Evolutionary conservation across 2,113 vertebrate genomes (phyloP).

Genomic region (Onychostruthus taczanowskii): DNA sequence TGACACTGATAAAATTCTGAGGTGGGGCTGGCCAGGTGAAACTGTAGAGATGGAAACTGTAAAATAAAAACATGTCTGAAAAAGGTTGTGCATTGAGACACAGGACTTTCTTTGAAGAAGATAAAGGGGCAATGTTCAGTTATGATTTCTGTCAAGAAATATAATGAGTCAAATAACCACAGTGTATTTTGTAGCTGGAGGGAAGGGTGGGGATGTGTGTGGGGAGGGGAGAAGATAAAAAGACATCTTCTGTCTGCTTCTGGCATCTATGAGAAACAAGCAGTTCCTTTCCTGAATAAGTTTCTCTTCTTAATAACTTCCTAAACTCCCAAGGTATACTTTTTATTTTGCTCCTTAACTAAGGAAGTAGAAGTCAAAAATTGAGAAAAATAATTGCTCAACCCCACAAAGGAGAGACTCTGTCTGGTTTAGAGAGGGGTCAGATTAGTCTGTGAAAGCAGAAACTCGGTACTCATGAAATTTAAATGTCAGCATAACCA

Average conservation of each 20-base stretch:
- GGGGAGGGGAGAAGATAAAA: background rate
- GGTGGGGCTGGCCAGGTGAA: background rate
- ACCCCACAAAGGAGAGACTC: constrained; percentile 13
- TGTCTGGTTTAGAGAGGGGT: constrained; percentile 8
- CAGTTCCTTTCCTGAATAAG: constrained; percentile 8
- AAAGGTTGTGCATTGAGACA: background rate
- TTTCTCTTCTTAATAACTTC: constrained; percentile 50
- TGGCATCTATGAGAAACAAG: constrained; percentile 26
- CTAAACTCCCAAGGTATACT: constrained; percentile 35
- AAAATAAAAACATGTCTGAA: background rate
- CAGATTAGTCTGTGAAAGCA: background rate
- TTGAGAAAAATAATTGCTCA: constrained; percentile 24
- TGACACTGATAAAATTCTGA: background rate
- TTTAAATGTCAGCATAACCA: background rate
- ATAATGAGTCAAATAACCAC: background rate
- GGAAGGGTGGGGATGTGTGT: background rate
- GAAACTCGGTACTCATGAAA: constrained; percentile 27
- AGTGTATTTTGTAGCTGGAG: background rate
- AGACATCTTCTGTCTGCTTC: background rate
- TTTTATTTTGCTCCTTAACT: constrained; percentile 41
- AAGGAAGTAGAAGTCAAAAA: constrained; percentile 42
- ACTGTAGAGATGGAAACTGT: background rate
- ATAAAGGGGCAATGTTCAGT: background rate
- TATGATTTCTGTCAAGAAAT: background rate
- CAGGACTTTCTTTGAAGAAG: background rate